phyloP scores from a whole-genome alignment of 2,888 invertebrate genomes.

The Aphidius colemani region DNA sequence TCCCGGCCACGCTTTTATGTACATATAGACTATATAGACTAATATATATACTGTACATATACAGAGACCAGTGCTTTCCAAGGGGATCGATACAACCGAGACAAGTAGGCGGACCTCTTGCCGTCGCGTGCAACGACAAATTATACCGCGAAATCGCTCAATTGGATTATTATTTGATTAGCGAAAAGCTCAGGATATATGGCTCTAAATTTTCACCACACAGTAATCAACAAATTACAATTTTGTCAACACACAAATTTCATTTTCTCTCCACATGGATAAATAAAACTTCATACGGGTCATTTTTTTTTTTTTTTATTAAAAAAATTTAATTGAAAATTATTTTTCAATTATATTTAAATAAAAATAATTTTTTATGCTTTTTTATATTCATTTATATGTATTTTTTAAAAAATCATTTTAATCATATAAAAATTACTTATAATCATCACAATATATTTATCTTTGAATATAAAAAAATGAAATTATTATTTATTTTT shows the following conservation, averaged over 20 bases:
- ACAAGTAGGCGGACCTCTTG: constrained; percentile 10
- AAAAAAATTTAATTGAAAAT: neutral
- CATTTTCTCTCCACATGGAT: too few species aligned
- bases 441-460: too few species aligned
- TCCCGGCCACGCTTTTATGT: constrained; percentile 6
- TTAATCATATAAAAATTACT: too few species aligned
- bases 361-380: too few species aligned
- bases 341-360: neutral
- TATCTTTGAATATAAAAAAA: too few species aligned
- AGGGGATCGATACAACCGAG: constrained; percentile 24
- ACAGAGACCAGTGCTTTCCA: neutral
- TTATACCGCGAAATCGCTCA: constrained; percentile 20
- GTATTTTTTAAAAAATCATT: too few species aligned
- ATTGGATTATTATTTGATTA: constrained; percentile 33
- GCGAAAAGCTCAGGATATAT: constrained; percentile 3
- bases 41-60: too few species aligned
- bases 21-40: too few species aligned
- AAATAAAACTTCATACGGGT: neutral
- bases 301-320: neutral
- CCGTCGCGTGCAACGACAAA: constrained; percentile 13
- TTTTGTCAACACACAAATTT: neutral
- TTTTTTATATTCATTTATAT: too few species aligned
- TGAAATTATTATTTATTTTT: too few species aligned
- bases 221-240: constrained; percentile 5
- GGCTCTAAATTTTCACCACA: constrained; percentile 28